Evolutionary conservation across 2,888 invertebrate genomes (phyloP).

Genomic region (Leuctra nigra): DNA sequence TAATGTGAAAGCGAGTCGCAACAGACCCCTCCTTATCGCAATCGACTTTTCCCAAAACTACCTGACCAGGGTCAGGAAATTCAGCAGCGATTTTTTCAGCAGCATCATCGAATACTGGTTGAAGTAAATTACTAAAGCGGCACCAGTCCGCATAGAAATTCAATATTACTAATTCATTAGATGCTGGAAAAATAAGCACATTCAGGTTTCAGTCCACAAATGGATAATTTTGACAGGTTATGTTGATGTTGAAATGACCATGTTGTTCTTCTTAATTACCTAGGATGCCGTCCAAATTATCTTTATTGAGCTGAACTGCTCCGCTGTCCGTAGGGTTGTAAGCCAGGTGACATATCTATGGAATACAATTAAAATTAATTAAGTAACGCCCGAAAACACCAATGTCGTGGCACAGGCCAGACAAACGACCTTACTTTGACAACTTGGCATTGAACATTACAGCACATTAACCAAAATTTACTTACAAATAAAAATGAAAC

Average conservation of each 20-base stretch:
- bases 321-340: constrained; percentile 75
- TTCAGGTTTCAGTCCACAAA: neutral
- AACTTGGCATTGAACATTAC: neutral
- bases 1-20: constrained; percentile 88
- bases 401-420: constrained; percentile 3
- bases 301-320: constrained; percentile 70
- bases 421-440: no score
- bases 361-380: neutral
- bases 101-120: constrained; percentile 95
- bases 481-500: constrained; percentile 31
- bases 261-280: constrained; percentile 49
- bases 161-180: constrained; percentile 93
- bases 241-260: neutral
- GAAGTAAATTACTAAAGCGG: constrained; percentile 93
- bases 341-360: constrained; percentile 36
- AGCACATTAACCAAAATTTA: neutral
- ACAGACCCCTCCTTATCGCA: constrained; percentile 86
- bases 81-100: constrained; percentile 75
- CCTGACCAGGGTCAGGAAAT: constrained; percentile 68
- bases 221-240: constrained; percentile 5
- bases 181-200: constrained; percentile 57
- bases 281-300: constrained; percentile 77
- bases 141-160: constrained; percentile 99
- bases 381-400: neutral
- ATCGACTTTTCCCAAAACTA: constrained; percentile 94